Conservation (phyloP, 2,888 invertebrate genomes). For the Harpagoxenus sublaevis region DNA sequence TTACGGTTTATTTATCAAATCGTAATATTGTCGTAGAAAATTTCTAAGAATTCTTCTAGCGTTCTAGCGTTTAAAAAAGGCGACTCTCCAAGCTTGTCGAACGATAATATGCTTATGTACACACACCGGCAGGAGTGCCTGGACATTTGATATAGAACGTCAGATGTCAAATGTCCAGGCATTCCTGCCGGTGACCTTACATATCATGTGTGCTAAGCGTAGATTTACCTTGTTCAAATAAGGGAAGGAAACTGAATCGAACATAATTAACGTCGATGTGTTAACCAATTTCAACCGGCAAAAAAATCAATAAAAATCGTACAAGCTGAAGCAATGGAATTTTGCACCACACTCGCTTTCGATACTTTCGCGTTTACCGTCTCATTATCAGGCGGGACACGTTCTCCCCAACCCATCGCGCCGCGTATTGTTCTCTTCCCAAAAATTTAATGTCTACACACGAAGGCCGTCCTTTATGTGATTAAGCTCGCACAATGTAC, state of each 20-base stretch:
- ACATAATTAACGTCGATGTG: not conserved
- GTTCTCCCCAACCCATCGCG: slow-evolving; percentile 28
- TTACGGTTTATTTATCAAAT: not conserved
- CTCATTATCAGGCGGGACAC: slow-evolving; percentile 61
- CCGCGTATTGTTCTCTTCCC: slow-evolving; percentile 15
- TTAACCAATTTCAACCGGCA: not conserved
- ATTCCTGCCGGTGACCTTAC: too few relatives aligned
- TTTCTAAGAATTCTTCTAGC: not conserved
- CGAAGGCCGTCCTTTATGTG: not conserved
- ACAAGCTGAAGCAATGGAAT: not conserved
- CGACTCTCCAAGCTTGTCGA: not conserved
- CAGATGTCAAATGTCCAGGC: too few relatives aligned
- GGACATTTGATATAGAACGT: too few relatives aligned
- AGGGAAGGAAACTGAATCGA: not conserved
- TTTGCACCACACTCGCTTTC: slow-evolving; percentile 59
- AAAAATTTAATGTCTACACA: slow-evolving; percentile 40
- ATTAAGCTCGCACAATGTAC: not conserved
- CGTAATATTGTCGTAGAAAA: not conserved
- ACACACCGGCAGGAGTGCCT: too few relatives aligned
- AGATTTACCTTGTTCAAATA: not conserved
- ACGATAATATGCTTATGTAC: not conserved
- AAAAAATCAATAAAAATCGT: not conserved
- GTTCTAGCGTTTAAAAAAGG: not conserved
- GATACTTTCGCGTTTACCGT: slow-evolving; percentile 55
- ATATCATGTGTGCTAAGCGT: not conserved